Evolutionary conservation across 2,113 vertebrate species (phyloP), one percentile per base, ranked within the genome.

Genomic region (Clinocottus analis): DNA sequence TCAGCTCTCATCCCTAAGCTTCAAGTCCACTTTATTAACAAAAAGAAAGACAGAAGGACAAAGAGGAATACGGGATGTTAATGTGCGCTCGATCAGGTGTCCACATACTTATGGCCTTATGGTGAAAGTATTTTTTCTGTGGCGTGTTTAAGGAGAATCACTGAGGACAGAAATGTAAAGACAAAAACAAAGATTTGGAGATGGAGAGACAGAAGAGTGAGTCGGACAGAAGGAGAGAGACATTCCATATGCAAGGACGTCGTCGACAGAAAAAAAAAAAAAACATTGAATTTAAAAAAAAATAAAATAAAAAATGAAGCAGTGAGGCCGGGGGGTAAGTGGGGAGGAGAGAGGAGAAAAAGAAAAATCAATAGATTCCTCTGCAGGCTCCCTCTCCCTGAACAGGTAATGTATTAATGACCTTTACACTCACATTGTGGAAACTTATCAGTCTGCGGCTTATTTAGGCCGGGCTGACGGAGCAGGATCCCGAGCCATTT

Each of bases 351-450:
- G 55, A 39, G 68, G 17, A 29, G 49, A 17, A 58, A 56, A 56
- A 43, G 14, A 21, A 53, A 85, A 93, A 93, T 93, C 93, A 88
- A 94, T 94, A 91, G 72, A 89, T 91, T 92, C 83, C 90, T 89
- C 77, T 90, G 83, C 89, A 80, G 86, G 41, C 87, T 71, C 66
- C 77, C 74, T 55, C 74, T 74, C 82, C 82, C 72, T 58, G 90
- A 91, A 89, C 93, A 93, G 93, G 93, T 95, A 93, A 94, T 93
- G 93, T 93, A 95, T 94, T 93, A 94, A 95, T 91, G 93, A 95
- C 94, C 94, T 95, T 94, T 94, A 91, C 92, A 90, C 94, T 94
- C 90, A 91, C 91, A 90, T 87, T 91, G 94, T 93, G 91, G 93
- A 93, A 94, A 93, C 91, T 86, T 94, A 94, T 94, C 93, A 91